A percentile compares a stretch with the other conserved stretches of the same genome.
phyloP scores from a whole-genome alignment of 2,888 invertebrate species.

The Cerastis rubricosa region DNA sequence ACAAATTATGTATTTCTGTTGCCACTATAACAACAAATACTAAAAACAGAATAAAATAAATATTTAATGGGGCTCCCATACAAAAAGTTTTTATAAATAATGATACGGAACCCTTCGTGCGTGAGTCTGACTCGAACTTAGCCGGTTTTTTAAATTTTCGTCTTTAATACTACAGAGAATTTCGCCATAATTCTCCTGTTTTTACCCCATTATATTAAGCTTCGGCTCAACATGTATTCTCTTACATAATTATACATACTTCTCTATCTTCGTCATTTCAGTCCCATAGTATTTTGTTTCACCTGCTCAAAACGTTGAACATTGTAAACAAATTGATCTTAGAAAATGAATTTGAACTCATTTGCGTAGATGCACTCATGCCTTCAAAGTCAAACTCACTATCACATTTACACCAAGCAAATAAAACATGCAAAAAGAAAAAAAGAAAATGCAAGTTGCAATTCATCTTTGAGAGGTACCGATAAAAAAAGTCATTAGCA shows the following conservation, averaged over 20 bases:
- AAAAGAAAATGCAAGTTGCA: conserved; percentile 26
- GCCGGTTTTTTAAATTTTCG: not conserved
- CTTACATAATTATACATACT: not conserved
- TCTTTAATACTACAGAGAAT: not conserved
- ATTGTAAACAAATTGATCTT: not conserved
- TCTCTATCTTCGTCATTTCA: not conserved
- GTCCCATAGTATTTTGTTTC: not conserved
- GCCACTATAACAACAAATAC: no score
- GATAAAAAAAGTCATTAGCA: conserved; percentile 33
- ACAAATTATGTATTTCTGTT: no score
- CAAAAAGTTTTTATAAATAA: no score
- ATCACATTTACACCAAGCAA: not conserved
- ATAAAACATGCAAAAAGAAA: conserved; percentile 14
- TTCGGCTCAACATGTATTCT: not conserved
- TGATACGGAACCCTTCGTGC: no score
- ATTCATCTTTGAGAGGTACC: conserved; percentile 4
- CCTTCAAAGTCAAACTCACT: not conserved
- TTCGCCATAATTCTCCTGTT: not conserved
- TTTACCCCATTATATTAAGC: not conserved
- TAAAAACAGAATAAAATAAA: no score
- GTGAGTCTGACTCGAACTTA: no score
- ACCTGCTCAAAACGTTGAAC: not conserved
- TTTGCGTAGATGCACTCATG: not conserved
- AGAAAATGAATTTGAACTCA: not conserved
- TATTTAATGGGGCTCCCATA: no score